Percentiles rank a stretch among this genome's conserved stretches.
phyloP scores from a whole-genome alignment of 2,888 invertebrate species.

The Drosophila neonasuta region DNA sequence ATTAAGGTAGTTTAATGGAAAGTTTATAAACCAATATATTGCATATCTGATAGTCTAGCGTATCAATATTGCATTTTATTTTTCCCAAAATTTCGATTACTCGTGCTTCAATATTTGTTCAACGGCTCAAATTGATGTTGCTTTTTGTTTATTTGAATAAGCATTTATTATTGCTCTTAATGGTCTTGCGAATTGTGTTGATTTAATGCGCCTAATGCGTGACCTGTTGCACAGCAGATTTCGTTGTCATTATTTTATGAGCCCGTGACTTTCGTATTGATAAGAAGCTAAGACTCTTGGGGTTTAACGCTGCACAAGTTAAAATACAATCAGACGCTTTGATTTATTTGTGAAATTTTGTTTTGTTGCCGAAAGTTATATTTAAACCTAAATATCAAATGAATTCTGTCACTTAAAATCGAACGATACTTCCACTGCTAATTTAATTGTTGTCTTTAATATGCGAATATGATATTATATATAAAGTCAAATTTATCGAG shows the following conservation, averaged over 20 bases:
- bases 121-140: constrained; percentile 9
- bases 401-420: too few relatives aligned
- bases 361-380: too few relatives aligned
- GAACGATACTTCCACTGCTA: too few relatives aligned
- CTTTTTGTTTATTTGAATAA: constrained; percentile 1
- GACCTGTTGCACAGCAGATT: background rate
- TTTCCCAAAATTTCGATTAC: constrained; percentile 32
- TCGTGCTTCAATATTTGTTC: constrained; percentile 43
- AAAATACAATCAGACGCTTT: too few relatives aligned
- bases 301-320: background rate
- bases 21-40: background rate
- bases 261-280: background rate
- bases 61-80: background rate
- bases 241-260: background rate
- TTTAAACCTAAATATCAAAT: too few relatives aligned
- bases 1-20: background rate
- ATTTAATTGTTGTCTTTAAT: background rate
- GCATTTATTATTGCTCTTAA: constrained; percentile 16
- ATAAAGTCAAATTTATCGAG: constrained; percentile 25
- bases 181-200: constrained; percentile 4
- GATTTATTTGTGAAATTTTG: too few relatives aligned
- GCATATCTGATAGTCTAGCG: background rate
- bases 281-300: background rate
- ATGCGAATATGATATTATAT: constrained; percentile 18
- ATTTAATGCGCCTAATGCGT: background rate